These are phyloP conservation scores for Masticophis lateralis DNA, from an alignment of 2,797 vertebrate genomes.

Conservation along the genomic window DNA sequence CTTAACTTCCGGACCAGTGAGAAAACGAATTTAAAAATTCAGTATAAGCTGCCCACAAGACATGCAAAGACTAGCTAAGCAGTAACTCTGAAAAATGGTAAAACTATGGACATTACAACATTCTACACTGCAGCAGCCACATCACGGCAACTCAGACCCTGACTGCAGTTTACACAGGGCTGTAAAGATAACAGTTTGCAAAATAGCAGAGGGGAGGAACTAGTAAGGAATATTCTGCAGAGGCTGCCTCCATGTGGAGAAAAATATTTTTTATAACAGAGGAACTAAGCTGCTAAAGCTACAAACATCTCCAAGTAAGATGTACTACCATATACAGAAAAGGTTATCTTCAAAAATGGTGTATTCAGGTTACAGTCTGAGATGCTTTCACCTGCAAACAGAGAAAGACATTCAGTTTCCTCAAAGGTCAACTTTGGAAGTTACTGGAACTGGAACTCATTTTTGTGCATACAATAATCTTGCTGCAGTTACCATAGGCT, in stretches of 20 bases:
- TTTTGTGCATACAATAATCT: not conserved
- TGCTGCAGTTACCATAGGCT: not conserved
- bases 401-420: not conserved
- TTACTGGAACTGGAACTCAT: not conserved
- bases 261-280: not conserved
- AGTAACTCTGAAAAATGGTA: not conserved
- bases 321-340: not conserved
- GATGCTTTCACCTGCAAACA: not conserved
- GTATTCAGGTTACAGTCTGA: not conserved
- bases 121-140: not conserved
- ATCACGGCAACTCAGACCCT: not conserved
- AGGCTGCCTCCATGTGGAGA: slow-evolving; percentile 55
- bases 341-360: not conserved
- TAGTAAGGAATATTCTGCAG: not conserved
- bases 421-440: not conserved
- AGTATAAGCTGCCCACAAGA: not conserved
- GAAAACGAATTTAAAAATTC: not conserved
- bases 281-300: not conserved
- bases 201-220: not conserved
- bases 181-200: not conserved
- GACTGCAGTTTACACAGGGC: not conserved
- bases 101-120: not conserved
- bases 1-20: not conserved
- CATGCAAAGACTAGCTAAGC: not conserved
- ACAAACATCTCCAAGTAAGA: not conserved